Evolutionary conservation across 2,797 vertebrate genomes (phyloP).

Genomic region (Chelonia mydas): DNA sequence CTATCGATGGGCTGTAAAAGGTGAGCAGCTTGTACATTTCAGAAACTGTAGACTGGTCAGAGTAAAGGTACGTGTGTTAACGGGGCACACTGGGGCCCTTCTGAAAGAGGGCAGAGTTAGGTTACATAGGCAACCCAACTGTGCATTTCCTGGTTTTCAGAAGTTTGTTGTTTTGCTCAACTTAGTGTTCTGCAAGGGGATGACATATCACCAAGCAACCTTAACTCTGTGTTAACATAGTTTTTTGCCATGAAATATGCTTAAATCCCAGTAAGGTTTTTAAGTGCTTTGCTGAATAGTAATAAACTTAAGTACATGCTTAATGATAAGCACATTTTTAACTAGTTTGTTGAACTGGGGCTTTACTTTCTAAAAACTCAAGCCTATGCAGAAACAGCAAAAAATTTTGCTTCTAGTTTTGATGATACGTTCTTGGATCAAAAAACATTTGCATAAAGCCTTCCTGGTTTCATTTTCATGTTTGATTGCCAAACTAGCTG

Average conservation of each 20-base stretch:
- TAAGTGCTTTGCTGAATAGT: neutral
- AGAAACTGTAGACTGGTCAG: neutral
- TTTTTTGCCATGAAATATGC: fast-evolving
- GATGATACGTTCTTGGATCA: neutral
- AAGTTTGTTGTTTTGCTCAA: neutral
- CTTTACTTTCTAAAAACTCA: neutral
- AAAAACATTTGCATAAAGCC: neutral
- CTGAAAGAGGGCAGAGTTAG: neutral
- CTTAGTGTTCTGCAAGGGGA: neutral
- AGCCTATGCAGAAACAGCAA: neutral
- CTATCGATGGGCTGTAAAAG: neutral
- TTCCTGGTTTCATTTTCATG: neutral
- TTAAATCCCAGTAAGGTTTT: neutral
- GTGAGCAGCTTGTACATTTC: neutral
- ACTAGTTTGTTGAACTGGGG: neutral
- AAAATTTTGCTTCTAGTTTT: neutral
- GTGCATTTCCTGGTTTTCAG: neutral
- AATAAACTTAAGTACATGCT: neutral
- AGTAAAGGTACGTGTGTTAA: neutral
- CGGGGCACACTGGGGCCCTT: neutral
- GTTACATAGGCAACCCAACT: neutral
- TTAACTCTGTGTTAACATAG: neutral
- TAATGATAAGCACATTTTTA: neutral
- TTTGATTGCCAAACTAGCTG: neutral
- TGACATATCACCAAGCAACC: neutral